These are phyloP conservation scores for Lampropteryx suffumata DNA, from an alignment of 2,888 invertebrate genomes.

Conservation along the genomic window DNA sequence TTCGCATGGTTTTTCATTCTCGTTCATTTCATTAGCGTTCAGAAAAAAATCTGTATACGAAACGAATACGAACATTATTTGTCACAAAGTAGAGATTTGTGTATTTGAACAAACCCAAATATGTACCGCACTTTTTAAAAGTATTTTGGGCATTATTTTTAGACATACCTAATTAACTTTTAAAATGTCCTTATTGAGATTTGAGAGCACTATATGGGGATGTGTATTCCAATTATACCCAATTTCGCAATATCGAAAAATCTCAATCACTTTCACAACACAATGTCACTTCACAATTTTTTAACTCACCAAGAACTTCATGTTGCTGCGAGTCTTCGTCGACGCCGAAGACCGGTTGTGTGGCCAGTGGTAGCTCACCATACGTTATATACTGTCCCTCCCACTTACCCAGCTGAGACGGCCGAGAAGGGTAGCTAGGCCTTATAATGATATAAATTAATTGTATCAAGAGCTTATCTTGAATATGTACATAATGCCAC, in stretches of 20 bases:
- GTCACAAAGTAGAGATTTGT: no score
- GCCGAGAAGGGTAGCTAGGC: conserved; percentile 51
- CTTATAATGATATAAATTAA: conserved; percentile 56
- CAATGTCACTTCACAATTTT: conserved; percentile 35
- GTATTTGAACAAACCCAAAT: no score
- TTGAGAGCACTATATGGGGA: conserved; percentile 3
- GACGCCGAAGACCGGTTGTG: conserved; percentile 80
- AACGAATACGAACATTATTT: no score
- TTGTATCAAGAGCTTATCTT: conserved; percentile 34
- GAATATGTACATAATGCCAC: conserved; percentile 10
- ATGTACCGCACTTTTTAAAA: no score
- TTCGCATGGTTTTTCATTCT: no score
- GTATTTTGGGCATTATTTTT: not conserved
- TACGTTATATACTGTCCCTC: conserved; percentile 74
- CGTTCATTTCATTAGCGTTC: no score
- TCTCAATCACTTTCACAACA: conserved; percentile 30
- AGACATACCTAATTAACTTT: not conserved
- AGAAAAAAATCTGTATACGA: no score
- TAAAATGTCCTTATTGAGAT: conserved; percentile 4
- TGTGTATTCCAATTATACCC: conserved; percentile 4
- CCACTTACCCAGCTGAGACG: conserved; percentile 56
- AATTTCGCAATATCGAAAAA: conserved; percentile 5
- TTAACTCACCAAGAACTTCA: conserved; percentile 79
- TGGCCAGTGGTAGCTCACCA: conserved; percentile 49
- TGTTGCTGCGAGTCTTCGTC: conserved; percentile 76